Percentiles rank a stretch among this genome's conserved stretches.
Evolutionary conservation across 2,797 vertebrate genomes (phyloP).

Genomic region (Chanos chanos): DNA sequence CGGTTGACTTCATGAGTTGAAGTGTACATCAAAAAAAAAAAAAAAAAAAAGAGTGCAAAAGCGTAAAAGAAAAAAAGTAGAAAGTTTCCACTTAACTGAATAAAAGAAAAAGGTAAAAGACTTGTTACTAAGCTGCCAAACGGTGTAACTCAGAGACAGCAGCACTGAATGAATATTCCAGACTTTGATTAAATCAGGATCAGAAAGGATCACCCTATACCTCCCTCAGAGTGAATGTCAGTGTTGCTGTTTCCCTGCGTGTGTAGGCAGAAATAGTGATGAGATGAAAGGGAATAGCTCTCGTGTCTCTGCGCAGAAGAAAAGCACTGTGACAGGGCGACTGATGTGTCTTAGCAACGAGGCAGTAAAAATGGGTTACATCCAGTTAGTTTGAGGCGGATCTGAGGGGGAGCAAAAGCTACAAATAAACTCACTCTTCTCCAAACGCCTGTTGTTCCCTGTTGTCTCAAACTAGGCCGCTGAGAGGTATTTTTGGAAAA

Average conservation of each 20-base stretch:
- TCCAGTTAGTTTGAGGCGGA: neutral
- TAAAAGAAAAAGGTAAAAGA: neutral
- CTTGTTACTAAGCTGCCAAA: neutral
- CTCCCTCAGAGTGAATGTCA: neutral
- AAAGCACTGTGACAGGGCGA: neutral
- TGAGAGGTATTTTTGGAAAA: neutral
- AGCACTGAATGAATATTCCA: slow-evolving; percentile 3
- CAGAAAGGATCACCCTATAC: slow-evolving; percentile 18
- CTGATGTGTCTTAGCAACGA: slow-evolving; percentile 20
- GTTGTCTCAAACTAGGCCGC: neutral
- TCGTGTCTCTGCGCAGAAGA: slow-evolving; percentile 7
- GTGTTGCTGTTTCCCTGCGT: neutral
- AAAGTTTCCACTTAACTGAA: neutral
- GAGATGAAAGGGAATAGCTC: slow-evolving; percentile 16
- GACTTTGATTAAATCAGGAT: slow-evolving; percentile 27
- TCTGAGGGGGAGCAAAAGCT: neutral
- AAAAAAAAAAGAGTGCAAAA: neutral
- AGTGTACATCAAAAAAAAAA: neutral
- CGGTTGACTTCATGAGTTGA: too few species aligned
- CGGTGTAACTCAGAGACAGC: slow-evolving; percentile 1
- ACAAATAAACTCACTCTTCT: too few species aligned
- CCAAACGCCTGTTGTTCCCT: neutral
- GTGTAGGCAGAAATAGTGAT: neutral
- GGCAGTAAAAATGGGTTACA: neutral
- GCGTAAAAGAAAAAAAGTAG: neutral